phyloP scores from a whole-genome alignment of 2,113 vertebrate species.

The Mesocricetus auratus region DNA sequence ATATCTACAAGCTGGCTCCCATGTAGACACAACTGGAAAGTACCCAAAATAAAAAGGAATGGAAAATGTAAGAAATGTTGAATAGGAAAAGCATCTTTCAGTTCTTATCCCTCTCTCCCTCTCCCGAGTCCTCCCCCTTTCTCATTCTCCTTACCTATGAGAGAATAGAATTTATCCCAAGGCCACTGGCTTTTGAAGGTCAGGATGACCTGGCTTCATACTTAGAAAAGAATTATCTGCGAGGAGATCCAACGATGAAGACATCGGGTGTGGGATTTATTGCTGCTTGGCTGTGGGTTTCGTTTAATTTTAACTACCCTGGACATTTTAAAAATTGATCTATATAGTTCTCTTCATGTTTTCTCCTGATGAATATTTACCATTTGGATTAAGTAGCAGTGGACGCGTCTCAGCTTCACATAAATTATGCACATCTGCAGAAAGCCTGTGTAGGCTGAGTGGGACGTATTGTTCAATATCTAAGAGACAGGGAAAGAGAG shows the following conservation, averaged over 20 bases:
- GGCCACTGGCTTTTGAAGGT: neutral
- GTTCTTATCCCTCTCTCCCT: neutral
- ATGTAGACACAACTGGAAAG: neutral
- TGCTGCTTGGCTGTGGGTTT: neutral
- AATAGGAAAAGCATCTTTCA: neutral
- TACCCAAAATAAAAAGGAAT: neutral
- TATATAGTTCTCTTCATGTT: neutral
- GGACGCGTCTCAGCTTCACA: neutral
- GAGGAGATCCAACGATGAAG: neutral
- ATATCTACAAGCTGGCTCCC: neutral
- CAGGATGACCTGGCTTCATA: neutral
- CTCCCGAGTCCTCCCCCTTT: too few relatives aligned
- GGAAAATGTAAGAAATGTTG: neutral
- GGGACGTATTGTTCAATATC: neutral
- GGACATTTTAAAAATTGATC: neutral
- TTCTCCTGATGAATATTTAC: constrained; percentile 29
- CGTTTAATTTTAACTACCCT: neutral
- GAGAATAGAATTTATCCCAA: neutral
- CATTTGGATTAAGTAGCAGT: neutral
- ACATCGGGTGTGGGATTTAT: neutral
- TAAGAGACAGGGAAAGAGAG: neutral
- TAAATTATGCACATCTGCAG: neutral
- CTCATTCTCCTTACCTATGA: neutral
- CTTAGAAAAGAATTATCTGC: neutral
- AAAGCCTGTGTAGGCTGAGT: neutral